Base-by-base conservation (phyloP, 1,140 invertebrate genomes). In the Apis dorsata region DNA sequence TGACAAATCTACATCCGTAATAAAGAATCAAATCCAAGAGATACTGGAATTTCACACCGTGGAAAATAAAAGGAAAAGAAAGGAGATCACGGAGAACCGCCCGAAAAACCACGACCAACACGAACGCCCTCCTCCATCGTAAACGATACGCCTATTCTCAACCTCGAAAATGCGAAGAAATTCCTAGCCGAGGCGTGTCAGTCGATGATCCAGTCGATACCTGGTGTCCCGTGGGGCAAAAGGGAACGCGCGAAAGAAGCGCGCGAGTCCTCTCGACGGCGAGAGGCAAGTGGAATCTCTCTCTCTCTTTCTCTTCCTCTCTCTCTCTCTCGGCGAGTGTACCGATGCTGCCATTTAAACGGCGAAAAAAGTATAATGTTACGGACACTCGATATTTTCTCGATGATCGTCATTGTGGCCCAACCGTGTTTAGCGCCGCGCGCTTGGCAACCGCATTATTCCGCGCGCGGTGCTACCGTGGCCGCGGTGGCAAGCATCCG, bases 341-440 rank as follows among this genome's bases (percentile, higher is more conserved):
- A 55, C 78, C 55, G 60, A 72, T 55, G 79, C 86, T 85, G 90
- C 88, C 90, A 91, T 93, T 93, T 93, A 93, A 92, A 91, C 87
- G 89, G 79, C 85, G 87, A 81, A 77, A 62, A 92, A 93, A 93
- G 92, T 93, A 92, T 94, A 93, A 84, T 90, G 91, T 93, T 93
- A 93, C 93, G 85, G 92, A 93, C 90, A 93, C 90, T 91, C 89
- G 93, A 94, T 94, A 94, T 93, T 93, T 93, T 92, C 89, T 89
- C 91, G 88, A 92, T 92, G 92, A 93, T 93, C 90, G 83, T 92
- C 90, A 93, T 93, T 93, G 93, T 92, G 84, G 86, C 76, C 44
- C 62, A 84, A 75, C 60, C 80, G 70, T 90, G 87, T 92, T 90
- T 87, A 90, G 88, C 84, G 86, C 85, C 34, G 59, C 57, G 75